These are phyloP conservation scores for Laothoe populi DNA, from an alignment of 2,888 invertebrate species.

Conservation along the genomic window DNA sequence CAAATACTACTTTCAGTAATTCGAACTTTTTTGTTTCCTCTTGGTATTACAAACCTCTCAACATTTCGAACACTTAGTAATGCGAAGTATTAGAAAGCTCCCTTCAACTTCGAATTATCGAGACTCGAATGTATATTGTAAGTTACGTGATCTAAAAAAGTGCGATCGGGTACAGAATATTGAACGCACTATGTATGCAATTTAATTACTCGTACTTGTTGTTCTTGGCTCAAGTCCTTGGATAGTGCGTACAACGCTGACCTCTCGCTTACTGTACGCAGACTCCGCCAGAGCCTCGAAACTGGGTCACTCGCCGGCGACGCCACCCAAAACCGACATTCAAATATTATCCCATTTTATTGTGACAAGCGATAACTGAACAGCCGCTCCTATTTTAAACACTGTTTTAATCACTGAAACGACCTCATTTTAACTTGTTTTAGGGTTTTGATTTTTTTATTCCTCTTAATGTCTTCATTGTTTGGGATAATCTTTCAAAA, in stretches of 20 bases:
- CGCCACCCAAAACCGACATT: slow-evolving; percentile 58
- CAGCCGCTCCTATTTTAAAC: slow-evolving; percentile 12
- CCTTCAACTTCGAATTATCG: too few species aligned
- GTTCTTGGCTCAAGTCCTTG: slow-evolving; percentile 63
- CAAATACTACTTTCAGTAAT: too few species aligned
- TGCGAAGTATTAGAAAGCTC: too few species aligned
- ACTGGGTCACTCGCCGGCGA: slow-evolving; percentile 66
- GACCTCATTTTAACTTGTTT: slow-evolving; percentile 13
- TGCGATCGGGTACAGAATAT: background rate
- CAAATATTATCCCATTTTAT: slow-evolving; percentile 35
- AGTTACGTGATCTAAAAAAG: too few species aligned
- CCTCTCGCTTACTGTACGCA: slow-evolving; percentile 64
- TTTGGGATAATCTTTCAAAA: background rate
- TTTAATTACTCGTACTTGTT: slow-evolving; percentile 44
- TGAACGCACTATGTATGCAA: background rate
- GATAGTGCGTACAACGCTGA: slow-evolving; percentile 55
- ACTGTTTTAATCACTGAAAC: slow-evolving; percentile 17
- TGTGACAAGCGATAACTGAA: slow-evolving; percentile 25
- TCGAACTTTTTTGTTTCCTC: too few species aligned
- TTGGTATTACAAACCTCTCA: too few species aligned
- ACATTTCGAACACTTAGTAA: too few species aligned
- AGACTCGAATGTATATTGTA: too few species aligned
- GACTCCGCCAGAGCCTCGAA: slow-evolving; percentile 63
- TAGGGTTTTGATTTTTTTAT: background rate
- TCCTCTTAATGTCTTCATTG: slow-evolving; percentile 7